Conservation (phyloP, 2,797 vertebrate genomes). For the Diplodus puntazzo region DNA sequence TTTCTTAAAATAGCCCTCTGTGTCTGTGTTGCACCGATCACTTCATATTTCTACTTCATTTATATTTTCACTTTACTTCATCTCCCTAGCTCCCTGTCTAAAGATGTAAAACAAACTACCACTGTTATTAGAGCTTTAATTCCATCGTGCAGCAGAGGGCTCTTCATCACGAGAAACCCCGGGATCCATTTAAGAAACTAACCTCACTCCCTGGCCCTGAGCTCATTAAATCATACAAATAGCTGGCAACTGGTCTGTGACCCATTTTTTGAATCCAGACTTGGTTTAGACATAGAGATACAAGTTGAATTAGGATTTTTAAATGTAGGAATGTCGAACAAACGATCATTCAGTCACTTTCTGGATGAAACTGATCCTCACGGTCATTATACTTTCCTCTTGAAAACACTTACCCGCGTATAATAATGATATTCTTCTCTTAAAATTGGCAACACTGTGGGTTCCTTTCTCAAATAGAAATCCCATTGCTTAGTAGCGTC, state of each 20-base stretch:
- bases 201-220: conserved; percentile 25
- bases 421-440: not conserved
- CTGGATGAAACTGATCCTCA: not conserved
- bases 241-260: conserved; percentile 32
- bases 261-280: conserved; percentile 24
- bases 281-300: conserved; percentile 36
- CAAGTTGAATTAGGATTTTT: conserved; percentile 25
- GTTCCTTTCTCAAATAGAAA: not conserved
- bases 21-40: conserved; percentile 27
- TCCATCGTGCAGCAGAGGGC: not conserved
- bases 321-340: conserved; percentile 20
- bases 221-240: conserved; percentile 51
- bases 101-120: conserved; percentile 2
- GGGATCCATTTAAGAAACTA: conserved; percentile 26
- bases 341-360: not conserved
- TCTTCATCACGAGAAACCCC: conserved; percentile 2
- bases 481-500: not conserved
- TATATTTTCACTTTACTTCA: conserved; percentile 23
- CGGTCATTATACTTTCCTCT: not conserved
- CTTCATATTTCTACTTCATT: conserved; percentile 35
- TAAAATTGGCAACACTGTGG: not conserved
- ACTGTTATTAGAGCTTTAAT: conserved; percentile 7
- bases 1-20: conserved; percentile 57
- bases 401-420: not conserved
- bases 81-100: conserved; percentile 14